phyloP scores from a whole-genome alignment of 1,140 invertebrate genomes.

The Trichogramma pretiosum region DNA sequence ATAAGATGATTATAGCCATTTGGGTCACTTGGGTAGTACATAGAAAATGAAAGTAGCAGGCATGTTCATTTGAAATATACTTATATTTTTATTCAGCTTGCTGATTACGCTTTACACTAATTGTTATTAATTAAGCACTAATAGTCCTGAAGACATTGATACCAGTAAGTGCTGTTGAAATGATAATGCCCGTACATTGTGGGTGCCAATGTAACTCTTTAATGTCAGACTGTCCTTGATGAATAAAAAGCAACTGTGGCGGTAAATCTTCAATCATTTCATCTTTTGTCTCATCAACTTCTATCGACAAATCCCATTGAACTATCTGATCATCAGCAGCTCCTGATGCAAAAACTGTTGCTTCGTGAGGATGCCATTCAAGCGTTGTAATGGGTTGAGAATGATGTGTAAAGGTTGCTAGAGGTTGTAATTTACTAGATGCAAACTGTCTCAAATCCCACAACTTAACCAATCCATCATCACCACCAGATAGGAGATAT shows the following conservation, averaged over 20 bases:
- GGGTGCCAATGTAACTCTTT: constrained; percentile 99
- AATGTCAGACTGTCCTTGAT: constrained; percentile 95
- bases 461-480: constrained; percentile 88
- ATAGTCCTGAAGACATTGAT: constrained; percentile 99
- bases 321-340: constrained; percentile 95
- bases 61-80: too few relatives aligned
- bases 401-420: constrained; percentile 92
- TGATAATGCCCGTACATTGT: constrained; percentile 84
- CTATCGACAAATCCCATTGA: constrained; percentile 92
- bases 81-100: too few relatives aligned
- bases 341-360: constrained; percentile 85
- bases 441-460: constrained; percentile 93
- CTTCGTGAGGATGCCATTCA: constrained; percentile 92
- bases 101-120: too few relatives aligned
- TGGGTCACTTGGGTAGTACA: too few relatives aligned
- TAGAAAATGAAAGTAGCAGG: too few relatives aligned
- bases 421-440: constrained; percentile 58
- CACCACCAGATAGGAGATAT: constrained; percentile 62
- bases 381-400: constrained; percentile 86
- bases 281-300: constrained; percentile 63
- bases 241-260: constrained; percentile 93
- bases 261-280: constrained; percentile 65
- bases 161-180: constrained; percentile 90
- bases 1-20: too few relatives aligned
- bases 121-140: constrained; percentile 83